phyloP scores from a whole-genome alignment of 2,888 invertebrate genomes.

The Apamea epomidion region DNA sequence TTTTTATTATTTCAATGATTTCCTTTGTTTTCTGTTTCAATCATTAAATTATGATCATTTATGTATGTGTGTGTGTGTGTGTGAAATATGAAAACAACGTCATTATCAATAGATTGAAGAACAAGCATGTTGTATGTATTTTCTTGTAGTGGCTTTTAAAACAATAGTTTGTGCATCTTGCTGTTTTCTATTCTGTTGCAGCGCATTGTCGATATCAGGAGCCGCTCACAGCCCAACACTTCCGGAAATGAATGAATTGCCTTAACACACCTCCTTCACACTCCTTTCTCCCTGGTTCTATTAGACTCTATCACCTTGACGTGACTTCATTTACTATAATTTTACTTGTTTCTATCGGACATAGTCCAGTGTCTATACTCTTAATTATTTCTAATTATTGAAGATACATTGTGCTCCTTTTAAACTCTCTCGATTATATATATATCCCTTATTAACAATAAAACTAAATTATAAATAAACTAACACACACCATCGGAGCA shows the following conservation, averaged over 20 bases:
- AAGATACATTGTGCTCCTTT: constrained; percentile 63
- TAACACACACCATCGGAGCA: constrained; percentile 80
- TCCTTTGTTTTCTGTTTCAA: constrained; percentile 38
- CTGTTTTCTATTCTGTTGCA: constrained; percentile 89
- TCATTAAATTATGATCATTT: constrained; percentile 32
- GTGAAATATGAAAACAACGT: constrained; percentile 65
- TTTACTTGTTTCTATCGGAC: constrained; percentile 40
- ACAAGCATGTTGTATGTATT: constrained; percentile 75
- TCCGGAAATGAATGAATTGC: constrained; percentile 80
- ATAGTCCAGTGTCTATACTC: constrained; percentile 34
- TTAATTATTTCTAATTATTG: constrained; percentile 62
- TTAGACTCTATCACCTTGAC: constrained; percentile 52
- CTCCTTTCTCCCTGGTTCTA: constrained; percentile 61
- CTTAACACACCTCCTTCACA: constrained; percentile 68
- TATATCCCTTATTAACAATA: constrained; percentile 45
- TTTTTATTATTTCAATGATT: constrained; percentile 45
- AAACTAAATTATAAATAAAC: constrained; percentile 64
- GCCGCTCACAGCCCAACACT: constrained; percentile 82
- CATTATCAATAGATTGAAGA: constrained; percentile 54
- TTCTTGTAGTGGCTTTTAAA: constrained; percentile 77
- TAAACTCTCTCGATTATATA: constrained; percentile 20
- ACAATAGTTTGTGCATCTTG: constrained; percentile 86
- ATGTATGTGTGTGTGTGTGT: constrained; percentile 37
- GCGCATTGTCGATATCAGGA: constrained; percentile 84
- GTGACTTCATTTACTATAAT: constrained; percentile 29